Conservation (phyloP, 2,797 vertebrate genomes). For the Nannoperca australis region DNA sequence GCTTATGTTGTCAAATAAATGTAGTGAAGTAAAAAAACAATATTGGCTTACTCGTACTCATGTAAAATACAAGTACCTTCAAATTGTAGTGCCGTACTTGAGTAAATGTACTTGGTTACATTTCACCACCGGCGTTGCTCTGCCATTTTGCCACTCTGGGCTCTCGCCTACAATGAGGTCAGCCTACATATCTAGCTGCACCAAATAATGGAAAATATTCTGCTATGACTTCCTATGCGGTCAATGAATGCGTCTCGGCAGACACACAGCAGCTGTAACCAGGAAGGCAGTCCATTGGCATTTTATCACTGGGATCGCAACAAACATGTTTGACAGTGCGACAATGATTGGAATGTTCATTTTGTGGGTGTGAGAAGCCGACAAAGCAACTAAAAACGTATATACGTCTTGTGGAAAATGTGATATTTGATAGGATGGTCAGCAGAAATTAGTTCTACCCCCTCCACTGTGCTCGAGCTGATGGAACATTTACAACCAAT, state of each 20-base stretch:
- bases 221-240: slow-evolving; percentile 46
- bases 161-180: slow-evolving; percentile 39
- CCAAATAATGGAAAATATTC: slow-evolving; percentile 65
- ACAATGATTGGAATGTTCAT: slow-evolving; percentile 1
- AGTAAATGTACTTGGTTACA: not conserved
- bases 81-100: not conserved
- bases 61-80: not conserved
- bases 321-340: slow-evolving; percentile 16
- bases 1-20: not conserved
- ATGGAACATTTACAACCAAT: not conserved
- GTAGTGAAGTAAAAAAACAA: not conserved
- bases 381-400: not conserved
- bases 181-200: slow-evolving; percentile 4
- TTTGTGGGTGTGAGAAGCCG: not conserved
- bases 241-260: slow-evolving; percentile 43
- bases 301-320: slow-evolving; percentile 37
- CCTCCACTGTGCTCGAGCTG: not conserved
- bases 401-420: not conserved
- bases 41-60: not conserved
- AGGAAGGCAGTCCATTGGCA: slow-evolving; percentile 27
- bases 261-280: slow-evolving; percentile 28
- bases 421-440: slow-evolving; percentile 2
- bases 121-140: not conserved
- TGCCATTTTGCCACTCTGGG: slow-evolving; percentile 17
- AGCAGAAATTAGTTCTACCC: not conserved